Evolutionary conservation across 2,888 invertebrate species (phyloP), one percentile per base, ranked within the genome.

Genomic region (Ichneumon xanthorius): DNA sequence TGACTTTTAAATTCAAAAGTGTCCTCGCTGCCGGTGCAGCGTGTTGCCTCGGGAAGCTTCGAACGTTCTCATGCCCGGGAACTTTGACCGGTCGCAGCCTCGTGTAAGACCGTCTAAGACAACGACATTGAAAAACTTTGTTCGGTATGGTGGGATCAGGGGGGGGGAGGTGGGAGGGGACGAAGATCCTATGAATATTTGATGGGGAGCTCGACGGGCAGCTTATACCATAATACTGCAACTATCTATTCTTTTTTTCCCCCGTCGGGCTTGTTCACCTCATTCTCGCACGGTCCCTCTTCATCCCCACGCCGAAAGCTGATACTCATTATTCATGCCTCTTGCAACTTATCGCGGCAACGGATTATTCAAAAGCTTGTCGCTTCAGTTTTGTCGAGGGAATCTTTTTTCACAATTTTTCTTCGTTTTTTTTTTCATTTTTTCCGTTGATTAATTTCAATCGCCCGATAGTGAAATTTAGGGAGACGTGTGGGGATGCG

Each of bases 161-260:
- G 48, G 55, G 48, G 45, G 30, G 16, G 80, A 30, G 78, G 72
- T 82, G 86, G 76, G 84, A 80, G 73, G 58, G 75, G 71, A 75
- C 68, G 71, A 83, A 78, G 82, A 87, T 80, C 88, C 89, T 84
- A 91, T 92, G 90, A 91, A 92, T 92, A 91, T 91, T 91, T 91
- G 88, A 90, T 89, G 68, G 78, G 77, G 50, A 72, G 50, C 58
- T 68, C 73, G 48, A 68, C 63, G 75, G 65, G 76, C 82, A 85
- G 85, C 82, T 85, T 82, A 82, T 82, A 82, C 81, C 67, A 65
- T 85, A 75, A 82, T 82, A 82, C 77, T 77, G 55, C 71, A 22
- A 55, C 30, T 63, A 48, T n/a, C 50, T 40, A 14, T 68, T 58
- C 67, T 58, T 58, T 58, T 58, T 48, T 70, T 19, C 70, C 45